Evolutionary conservation across 2,113 vertebrate genomes (phyloP).

Genomic region (Raphicerus campestris): DNA sequence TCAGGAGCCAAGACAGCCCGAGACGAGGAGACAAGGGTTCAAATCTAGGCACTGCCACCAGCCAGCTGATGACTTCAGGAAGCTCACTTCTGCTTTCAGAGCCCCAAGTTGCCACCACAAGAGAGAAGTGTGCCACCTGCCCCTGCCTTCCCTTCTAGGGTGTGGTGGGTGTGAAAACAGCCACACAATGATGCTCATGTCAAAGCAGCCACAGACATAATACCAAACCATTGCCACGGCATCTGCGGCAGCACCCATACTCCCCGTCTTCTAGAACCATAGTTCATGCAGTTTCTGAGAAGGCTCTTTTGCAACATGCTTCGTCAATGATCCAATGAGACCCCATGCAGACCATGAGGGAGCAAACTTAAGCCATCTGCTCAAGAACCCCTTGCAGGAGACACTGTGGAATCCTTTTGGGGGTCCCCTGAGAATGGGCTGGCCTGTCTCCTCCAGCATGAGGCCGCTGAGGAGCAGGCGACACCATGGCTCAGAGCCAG

Average conservation of each 20-base stretch:
- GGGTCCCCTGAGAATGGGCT: background rate
- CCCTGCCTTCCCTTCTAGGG: background rate
- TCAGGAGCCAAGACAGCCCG: background rate
- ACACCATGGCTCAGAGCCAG: background rate
- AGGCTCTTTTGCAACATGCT: background rate
- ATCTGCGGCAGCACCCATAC: fast-evolving
- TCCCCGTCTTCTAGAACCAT: background rate
- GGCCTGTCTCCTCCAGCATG: background rate
- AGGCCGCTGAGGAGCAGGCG: background rate
- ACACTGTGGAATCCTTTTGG: background rate
- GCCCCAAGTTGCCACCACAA: background rate
- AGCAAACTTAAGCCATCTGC: background rate
- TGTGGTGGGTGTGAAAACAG: background rate
- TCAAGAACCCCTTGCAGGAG: background rate
- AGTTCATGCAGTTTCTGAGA: background rate
- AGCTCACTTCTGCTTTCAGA: background rate
- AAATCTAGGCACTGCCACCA: background rate
- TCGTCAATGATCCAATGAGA: background rate
- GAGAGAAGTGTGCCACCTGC: background rate
- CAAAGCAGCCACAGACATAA: background rate
- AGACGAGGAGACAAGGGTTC: background rate
- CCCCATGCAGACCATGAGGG: fast-evolving
- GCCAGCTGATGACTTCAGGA: background rate
- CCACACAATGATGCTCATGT: background rate
- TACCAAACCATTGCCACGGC: background rate